Conservation (phyloP, 2,113 vertebrate species). For the Genyomyrus donnyi region DNA sequence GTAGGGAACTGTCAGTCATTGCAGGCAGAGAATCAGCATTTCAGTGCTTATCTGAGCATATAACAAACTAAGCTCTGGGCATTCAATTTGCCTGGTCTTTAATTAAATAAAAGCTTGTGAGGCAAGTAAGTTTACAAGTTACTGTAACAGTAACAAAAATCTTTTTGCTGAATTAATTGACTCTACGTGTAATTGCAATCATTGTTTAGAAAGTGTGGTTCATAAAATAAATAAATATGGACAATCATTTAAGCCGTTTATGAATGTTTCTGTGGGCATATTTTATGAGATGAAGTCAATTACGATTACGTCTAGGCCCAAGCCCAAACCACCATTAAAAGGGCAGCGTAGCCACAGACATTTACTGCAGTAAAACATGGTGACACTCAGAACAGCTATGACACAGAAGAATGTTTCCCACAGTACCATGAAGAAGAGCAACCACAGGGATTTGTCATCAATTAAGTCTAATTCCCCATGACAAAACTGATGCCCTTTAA, state of each 20-base stretch:
- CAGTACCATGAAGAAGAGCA: not conserved
- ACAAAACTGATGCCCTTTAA: not conserved
- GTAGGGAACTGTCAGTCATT: not conserved
- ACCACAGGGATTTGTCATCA: not conserved
- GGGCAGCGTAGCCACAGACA: not conserved
- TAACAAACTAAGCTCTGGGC: not conserved
- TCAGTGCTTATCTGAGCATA: not conserved
- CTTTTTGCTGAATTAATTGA: not conserved
- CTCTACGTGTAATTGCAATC: not conserved
- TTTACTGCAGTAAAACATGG: not conserved
- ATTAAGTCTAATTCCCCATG: not conserved
- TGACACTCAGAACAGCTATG: not conserved
- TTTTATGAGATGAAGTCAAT: not conserved
- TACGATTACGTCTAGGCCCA: not conserved
- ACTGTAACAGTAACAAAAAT: not conserved
- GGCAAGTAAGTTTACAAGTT: not conserved
- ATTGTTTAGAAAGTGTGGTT: not conserved
- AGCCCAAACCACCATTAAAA: not conserved
- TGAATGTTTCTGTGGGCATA: not conserved
- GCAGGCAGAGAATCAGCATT: not conserved
- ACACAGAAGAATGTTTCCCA: not conserved
- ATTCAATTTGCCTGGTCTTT: not conserved
- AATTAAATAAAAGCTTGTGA: not conserved
- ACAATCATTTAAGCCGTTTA: not conserved
- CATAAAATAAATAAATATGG: not conserved